phyloP scores from a whole-genome alignment of 2,797 vertebrate species.

The Eleutherodactylus coqui region DNA sequence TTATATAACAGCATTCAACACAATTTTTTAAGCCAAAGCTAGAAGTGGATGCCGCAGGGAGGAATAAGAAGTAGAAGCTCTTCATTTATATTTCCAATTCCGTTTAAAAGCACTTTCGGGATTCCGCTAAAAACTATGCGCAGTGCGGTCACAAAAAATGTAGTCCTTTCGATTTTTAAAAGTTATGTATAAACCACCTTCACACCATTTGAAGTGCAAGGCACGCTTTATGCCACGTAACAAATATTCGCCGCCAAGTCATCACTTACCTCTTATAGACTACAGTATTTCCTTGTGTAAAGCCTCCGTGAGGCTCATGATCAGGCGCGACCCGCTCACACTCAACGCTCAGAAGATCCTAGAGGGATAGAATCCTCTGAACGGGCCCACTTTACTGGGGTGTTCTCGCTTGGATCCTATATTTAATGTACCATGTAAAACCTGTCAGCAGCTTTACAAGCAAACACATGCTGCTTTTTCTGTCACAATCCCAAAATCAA shows the following conservation, averaged over 20 bases:
- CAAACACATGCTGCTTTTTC: slow-evolving; percentile 62
- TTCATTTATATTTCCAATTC: no score
- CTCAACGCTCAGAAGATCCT: slow-evolving; percentile 17
- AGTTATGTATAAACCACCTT: no score
- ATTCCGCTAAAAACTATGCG: no score
- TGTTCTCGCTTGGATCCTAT: slow-evolving; percentile 48
- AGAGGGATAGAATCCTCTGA: slow-evolving; percentile 34
- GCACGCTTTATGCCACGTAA: neutral
- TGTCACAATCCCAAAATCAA: slow-evolving; percentile 63
- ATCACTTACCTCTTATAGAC: neutral
- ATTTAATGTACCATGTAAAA: slow-evolving; percentile 56
- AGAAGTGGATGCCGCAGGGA: no score
- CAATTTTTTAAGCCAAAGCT: no score
- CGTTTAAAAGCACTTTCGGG: no score
- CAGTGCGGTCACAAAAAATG: no score
- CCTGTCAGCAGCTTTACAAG: slow-evolving; percentile 60
- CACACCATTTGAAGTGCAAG: no score
- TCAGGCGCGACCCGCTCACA: slow-evolving; percentile 40
- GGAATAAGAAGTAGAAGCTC: no score
- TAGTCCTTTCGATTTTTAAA: no score
- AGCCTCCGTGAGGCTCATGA: slow-evolving; percentile 31
- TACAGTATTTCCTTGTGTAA: neutral
- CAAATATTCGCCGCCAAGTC: neutral
- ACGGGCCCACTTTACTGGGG: slow-evolving; percentile 65
- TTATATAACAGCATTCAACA: no score